These are phyloP conservation scores for Syritta pipiens DNA, from an alignment of 2,888 invertebrate species.

Conservation along the genomic window DNA sequence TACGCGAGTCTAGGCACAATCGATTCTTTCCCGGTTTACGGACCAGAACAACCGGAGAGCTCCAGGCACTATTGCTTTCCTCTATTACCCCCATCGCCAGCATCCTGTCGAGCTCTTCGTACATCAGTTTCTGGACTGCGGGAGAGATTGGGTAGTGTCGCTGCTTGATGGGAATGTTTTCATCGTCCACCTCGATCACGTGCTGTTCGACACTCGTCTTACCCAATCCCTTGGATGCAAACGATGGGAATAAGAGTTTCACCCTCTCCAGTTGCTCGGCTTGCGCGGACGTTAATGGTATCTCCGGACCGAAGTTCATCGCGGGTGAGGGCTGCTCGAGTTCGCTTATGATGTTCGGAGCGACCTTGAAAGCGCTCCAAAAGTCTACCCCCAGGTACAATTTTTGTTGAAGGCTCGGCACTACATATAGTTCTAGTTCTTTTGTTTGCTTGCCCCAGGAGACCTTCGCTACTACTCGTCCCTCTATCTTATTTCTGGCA, in stretches of 20 bases:
- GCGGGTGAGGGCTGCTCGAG: neutral
- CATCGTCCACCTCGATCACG: slow-evolving; percentile 7
- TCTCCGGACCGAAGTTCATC: neutral
- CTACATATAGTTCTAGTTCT: neutral
- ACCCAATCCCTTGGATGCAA: neutral
- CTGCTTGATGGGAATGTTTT: neutral
- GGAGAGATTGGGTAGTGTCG: slow-evolving; percentile 19
- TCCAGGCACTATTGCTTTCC: slow-evolving; percentile 6
- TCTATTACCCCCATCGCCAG: neutral
- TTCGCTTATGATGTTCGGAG: neutral
- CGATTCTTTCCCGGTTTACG: too few relatives aligned
- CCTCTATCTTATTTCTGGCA: neutral
- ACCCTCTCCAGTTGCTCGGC: too few relatives aligned
- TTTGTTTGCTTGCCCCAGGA: neutral
- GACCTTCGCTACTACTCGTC: neutral
- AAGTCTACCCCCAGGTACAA: neutral
- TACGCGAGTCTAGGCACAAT: too few relatives aligned
- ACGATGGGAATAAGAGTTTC: neutral
- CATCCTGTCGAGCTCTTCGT: slow-evolving; percentile 20
- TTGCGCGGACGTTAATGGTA: neutral
- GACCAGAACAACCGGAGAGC: too few relatives aligned
- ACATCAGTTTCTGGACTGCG: slow-evolving; percentile 9
- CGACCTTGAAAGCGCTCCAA: neutral
- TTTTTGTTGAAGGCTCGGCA: neutral
- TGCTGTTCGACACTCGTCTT: neutral